A percentile compares a stretch with the other conserved stretches of the same genome.
These are phyloP conservation scores for Fragum fragum DNA, from an alignment of 2,888 invertebrate genomes.

Conservation along the genomic window DNA sequence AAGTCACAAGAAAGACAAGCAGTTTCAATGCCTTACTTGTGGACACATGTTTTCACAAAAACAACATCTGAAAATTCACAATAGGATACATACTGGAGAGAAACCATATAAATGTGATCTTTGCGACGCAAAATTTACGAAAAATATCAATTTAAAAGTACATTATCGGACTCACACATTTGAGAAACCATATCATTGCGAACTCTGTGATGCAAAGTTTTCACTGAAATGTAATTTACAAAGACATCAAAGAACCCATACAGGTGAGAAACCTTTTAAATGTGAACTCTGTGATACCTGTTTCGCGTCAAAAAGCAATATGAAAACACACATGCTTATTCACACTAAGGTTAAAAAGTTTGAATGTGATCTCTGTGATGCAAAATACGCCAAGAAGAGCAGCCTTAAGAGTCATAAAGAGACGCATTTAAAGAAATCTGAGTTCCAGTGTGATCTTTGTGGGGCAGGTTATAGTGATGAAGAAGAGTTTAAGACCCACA, in stretches of 20 bases:
- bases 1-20: constrained; percentile 19
- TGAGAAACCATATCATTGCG: constrained; percentile 11
- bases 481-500: constrained; percentile 15
- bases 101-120: constrained; percentile 25
- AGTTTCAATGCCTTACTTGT: constrained; percentile 21
- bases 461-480: not conserved
- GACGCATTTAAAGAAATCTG: not conserved
- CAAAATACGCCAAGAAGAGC: constrained; percentile 11
- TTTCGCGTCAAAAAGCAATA: constrained; percentile 9
- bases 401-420: constrained; percentile 19
- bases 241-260: constrained; percentile 12
- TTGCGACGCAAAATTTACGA: constrained; percentile 10
- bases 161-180: constrained; percentile 18
- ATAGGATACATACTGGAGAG: constrained; percentile 9
- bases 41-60: constrained; percentile 21
- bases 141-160: constrained; percentile 28
- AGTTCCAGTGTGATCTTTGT: constrained; percentile 26
- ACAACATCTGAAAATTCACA: constrained; percentile 28
- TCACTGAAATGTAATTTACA: constrained; percentile 26
- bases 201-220: constrained; percentile 6
- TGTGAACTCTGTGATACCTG: constrained; percentile 22
- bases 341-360: constrained; percentile 27
- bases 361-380: constrained; percentile 12
- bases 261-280: constrained; percentile 29
- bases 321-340: constrained; percentile 14